These are phyloP conservation scores for Acanthornis magna DNA, from an alignment of 2,797 vertebrate genomes.

Conservation along the genomic window DNA sequence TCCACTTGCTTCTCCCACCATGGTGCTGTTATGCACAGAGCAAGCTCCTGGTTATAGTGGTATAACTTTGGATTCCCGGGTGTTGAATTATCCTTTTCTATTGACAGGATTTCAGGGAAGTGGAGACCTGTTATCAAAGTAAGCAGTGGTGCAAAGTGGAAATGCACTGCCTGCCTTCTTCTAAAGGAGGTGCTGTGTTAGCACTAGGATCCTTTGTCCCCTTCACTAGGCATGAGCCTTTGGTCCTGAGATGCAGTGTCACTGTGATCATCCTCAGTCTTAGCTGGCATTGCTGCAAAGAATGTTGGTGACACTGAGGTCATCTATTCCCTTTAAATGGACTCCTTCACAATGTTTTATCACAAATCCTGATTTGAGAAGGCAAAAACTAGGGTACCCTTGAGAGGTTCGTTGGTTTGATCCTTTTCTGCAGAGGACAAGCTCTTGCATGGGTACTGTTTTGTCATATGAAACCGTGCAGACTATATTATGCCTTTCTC, in stretches of 20 bases:
- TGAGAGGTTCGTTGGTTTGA: neutral
- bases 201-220: neutral
- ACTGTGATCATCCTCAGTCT: rapidly evolving
- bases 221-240: neutral
- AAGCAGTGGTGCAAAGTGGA: neutral
- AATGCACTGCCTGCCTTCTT: neutral
- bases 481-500: neutral
- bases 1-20: neutral
- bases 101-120: neutral
- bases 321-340: neutral
- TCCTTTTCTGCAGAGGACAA: neutral
- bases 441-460: neutral
- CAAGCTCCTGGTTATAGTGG: neutral
- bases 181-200: neutral
- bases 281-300: neutral
- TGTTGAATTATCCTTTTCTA: neutral
- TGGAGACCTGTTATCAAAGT: neutral
- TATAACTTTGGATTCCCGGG: neutral
- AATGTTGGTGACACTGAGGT: neutral
- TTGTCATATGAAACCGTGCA: neutral
- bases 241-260: neutral
- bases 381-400: neutral
- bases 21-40: neutral
- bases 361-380: neutral
- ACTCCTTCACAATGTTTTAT: neutral